Evolutionary conservation across 2,888 invertebrate species (phyloP).

Genomic region (Hypsopygia costalis): DNA sequence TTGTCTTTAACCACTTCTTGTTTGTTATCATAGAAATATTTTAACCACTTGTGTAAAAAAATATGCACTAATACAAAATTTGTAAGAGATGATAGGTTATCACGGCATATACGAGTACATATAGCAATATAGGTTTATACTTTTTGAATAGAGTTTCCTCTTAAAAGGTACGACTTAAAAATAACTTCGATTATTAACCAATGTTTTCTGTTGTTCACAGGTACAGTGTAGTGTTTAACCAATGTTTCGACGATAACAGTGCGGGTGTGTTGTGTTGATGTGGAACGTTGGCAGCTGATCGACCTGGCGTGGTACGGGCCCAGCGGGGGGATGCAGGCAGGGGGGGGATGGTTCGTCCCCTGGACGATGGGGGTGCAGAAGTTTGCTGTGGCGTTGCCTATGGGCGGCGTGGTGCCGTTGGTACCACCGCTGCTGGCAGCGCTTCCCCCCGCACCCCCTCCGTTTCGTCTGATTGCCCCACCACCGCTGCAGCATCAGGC

Average conservation of each 20-base stretch:
- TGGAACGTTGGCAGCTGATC: slow-evolving; percentile 52
- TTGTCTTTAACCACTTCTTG: too few relatives aligned
- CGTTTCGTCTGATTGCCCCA: slow-evolving; percentile 64
- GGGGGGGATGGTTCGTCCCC: slow-evolving; percentile 71
- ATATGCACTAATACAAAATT: too few relatives aligned
- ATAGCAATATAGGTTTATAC: too few relatives aligned
- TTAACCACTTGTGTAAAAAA: too few relatives aligned
- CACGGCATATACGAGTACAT: too few relatives aligned
- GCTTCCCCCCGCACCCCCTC: slow-evolving; percentile 61
- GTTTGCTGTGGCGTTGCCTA: slow-evolving; percentile 72
- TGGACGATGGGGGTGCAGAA: slow-evolving; percentile 75
- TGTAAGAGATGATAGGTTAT: too few relatives aligned
- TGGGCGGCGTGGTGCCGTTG: slow-evolving; percentile 69
- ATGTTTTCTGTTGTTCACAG: slow-evolving; percentile 46
- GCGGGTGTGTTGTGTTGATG: slow-evolving; percentile 51
- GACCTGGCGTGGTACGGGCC: slow-evolving; percentile 77
- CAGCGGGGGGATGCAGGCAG: slow-evolving; percentile 70
- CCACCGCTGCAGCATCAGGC: slow-evolving; percentile 56
- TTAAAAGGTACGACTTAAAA: too few relatives aligned
- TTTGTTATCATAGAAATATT: too few relatives aligned
- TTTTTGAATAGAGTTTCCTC: too few relatives aligned
- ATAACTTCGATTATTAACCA: background rate
- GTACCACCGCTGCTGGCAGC: slow-evolving; percentile 69
- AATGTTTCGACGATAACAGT: slow-evolving; percentile 36
- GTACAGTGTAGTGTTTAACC: slow-evolving; percentile 52